Conservation (phyloP, 2,797 vertebrate species). For the Hipposideros larvatus region DNA sequence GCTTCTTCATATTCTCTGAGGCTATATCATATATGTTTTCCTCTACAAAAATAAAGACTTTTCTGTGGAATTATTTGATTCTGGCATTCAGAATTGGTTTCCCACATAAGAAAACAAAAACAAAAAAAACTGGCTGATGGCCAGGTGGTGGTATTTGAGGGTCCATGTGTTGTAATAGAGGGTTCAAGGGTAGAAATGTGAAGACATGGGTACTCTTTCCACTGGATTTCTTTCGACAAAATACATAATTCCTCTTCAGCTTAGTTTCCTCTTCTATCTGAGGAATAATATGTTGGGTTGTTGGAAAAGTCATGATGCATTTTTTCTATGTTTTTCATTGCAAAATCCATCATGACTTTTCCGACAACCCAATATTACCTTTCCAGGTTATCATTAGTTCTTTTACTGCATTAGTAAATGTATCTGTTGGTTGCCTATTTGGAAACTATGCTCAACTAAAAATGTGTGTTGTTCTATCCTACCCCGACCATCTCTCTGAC, state of each 20-base stretch:
- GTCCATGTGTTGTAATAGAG: not conserved
- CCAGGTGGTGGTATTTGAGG: not conserved
- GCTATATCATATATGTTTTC: not conserved
- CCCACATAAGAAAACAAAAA: not conserved
- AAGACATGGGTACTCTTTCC: not conserved
- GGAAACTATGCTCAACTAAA: not conserved
- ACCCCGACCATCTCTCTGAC: not conserved
- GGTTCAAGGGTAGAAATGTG: not conserved
- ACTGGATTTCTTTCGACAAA: not conserved
- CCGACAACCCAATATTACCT: not conserved
- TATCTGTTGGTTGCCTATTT: not conserved
- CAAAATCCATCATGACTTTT: too few species aligned
- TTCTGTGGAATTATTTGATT: not conserved
- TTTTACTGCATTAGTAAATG: not conserved
- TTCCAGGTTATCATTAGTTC: not conserved
- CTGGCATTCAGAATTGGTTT: conserved; percentile 1
- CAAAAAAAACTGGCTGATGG: not conserved
- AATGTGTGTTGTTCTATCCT: not conserved
- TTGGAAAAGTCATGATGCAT: too few species aligned
- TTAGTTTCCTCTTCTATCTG: not conserved
- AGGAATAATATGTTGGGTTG: not conserved
- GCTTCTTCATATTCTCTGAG: not conserved
- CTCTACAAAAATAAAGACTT: not conserved
- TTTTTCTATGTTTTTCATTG: too few species aligned
- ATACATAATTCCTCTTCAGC: not conserved